These are phyloP conservation scores for Hirtodrosophila cameraria DNA, from an alignment of 2,888 invertebrate species.

Conservation along the genomic window DNA sequence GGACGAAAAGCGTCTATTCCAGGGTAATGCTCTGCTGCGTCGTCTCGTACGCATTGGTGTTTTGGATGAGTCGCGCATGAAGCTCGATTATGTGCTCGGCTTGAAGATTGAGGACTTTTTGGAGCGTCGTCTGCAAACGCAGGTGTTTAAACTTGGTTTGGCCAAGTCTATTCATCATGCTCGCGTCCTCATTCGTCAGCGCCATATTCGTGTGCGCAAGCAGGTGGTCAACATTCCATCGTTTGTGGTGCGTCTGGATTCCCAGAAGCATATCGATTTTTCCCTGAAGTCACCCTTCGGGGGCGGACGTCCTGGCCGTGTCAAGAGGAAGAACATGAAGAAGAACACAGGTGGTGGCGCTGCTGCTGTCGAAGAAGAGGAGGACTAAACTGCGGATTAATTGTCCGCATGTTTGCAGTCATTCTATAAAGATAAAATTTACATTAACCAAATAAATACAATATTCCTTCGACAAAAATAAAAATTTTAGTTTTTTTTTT, in stretches of 20 bases:
- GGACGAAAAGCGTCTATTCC: slow-evolving; percentile 98
- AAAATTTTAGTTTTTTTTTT: no score
- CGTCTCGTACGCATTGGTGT: slow-evolving; percentile 99
- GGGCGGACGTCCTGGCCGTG: slow-evolving; percentile 99
- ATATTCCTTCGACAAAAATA: no score
- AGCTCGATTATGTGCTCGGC: slow-evolving; percentile 99
- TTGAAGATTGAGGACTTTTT: slow-evolving; percentile 99
- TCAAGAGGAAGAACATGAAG: slow-evolving; percentile 99
- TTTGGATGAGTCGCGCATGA: slow-evolving; percentile 98
- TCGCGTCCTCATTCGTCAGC: slow-evolving; percentile 98
- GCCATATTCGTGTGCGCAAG: slow-evolving; percentile 99
- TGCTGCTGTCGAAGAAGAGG: slow-evolving; percentile 94
- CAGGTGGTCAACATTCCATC: slow-evolving; percentile 99
- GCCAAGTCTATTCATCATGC: slow-evolving; percentile 99
- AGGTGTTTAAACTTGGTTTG: slow-evolving; percentile 98
- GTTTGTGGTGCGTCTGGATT: slow-evolving; percentile 98
- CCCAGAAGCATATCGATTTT: slow-evolving; percentile 99
- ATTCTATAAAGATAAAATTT: no score
- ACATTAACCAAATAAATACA: no score
- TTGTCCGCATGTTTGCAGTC: no score
- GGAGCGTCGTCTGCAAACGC: slow-evolving; percentile 99
- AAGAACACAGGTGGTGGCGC: slow-evolving; percentile 93
- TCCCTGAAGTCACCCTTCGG: slow-evolving; percentile 99
- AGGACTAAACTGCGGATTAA: slow-evolving; percentile 84
- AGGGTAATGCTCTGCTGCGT: slow-evolving; percentile 99